Base-by-base conservation (phyloP, 2,888 invertebrate species). In the Papilio elwesi region DNA sequence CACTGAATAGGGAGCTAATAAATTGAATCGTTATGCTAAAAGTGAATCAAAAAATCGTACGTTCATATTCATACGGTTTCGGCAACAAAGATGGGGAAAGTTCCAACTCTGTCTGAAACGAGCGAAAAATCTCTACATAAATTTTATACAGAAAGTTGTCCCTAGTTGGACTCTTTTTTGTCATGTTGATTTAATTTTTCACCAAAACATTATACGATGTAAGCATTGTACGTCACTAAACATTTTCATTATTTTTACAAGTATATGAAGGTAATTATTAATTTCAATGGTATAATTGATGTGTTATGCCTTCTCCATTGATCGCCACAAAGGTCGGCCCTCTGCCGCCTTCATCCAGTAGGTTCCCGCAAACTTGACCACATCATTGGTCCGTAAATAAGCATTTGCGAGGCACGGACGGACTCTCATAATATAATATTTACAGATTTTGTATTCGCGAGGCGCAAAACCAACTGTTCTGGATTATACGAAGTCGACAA, bases 41-140 rank as follows among this genome's bases (percentile, higher is more conserved):
- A 48, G 53, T 49, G 67, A 53, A 15, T 6, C n/a, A 68, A 68
- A 68, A 71, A 36, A 52, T 62, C 52, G 15, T 72, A 62, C 15
- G 47, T 66, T 59, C 51, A 62, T 26, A 71, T 59, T 63, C 65
- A 57, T 49, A 70, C 15, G 38, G 70, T 71, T 71, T 59, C 57
- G 38, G 13, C 51, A 71, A 71, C 71, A 71, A 72, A 72, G 67
- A 68, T 36, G 62, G 62, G 53, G 53, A 72, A 72, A 72, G 47
- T 68, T 67, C 71, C 53, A 62, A 67, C 71, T 51, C 67, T 26
- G 67, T 16, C 47, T 48, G 53, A 52, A 67, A 72, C 38, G 67
- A 63, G 47, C 62, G 47, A 52, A 67, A 72, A 68, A 52, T 49
- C 63, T 51, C 66, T 67, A 66, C 63, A 48, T 62, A 68, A 68